Evolutionary conservation across 2,113 vertebrate species (phyloP), one percentile per base, ranked within the genome.

Genomic region (Turnix velox): DNA sequence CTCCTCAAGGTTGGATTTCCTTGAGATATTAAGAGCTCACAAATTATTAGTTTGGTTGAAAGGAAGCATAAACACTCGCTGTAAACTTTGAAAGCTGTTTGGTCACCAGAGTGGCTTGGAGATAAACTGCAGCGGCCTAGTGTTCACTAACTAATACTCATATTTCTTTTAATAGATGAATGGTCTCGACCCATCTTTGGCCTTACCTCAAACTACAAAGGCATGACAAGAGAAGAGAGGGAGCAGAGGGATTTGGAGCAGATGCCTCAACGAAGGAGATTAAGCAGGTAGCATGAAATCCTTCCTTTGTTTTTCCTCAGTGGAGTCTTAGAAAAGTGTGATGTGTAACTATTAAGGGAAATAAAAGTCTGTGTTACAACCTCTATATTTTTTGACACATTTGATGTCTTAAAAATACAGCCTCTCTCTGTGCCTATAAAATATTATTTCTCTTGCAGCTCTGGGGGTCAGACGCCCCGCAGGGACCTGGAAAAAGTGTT

Each of bases 141-240:
- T 8, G 2, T 65, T 90, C 3, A 4, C 76, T 76, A 90, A 90
- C 10, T 10, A 2, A 2, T 65, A 1, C 18, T n/a, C 3, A 7
- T 37, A 6, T 43, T 48, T 37, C 49, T 68, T 84, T 68, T 63
- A 81, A 91, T 63, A 99, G 99, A 99, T 90, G 99, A 99, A 84
- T 99, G 99, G 99, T 99, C 99, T 13, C 97, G 99, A 73, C 99
- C 99, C 16, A 99, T 99, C 96, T 99, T 99, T 49, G 99, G 99
- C 61, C 96, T 99, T 90, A 99, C 99, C 20, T 99, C 99, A 31
- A 99, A 99, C 96, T 99, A 99, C 87, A 99, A 99, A 93, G 98
- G 99, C 43, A 99, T 99, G 99, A 99, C 99, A 20, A 98, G 99
- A 83, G 99, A 99, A 93, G 99, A 99, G 95, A 97, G 99, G 23